These are phyloP conservation scores for Pagetopsis macropterus DNA, from an alignment of 2,797 vertebrate genomes.

Conservation along the genomic window DNA sequence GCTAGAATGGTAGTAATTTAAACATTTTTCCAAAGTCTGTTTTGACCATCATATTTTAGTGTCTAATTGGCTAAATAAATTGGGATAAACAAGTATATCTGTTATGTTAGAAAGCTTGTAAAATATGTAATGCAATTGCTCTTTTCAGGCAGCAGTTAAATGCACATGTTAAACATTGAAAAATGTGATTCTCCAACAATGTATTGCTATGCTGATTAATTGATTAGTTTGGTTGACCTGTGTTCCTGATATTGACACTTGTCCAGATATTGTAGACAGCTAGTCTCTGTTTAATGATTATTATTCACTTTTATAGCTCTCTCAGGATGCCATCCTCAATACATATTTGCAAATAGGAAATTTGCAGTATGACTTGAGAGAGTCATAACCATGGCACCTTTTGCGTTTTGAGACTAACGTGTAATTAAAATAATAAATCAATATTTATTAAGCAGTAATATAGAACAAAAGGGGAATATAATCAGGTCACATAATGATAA, in stretches of 20 bases:
- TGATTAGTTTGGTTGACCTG: slow-evolving; percentile 29
- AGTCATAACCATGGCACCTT: slow-evolving; percentile 77
- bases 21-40: background rate
- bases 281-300: slow-evolving; percentile 80
- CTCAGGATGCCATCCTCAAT: slow-evolving; percentile 77
- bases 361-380: slow-evolving; percentile 78
- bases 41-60: background rate
- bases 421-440: slow-evolving; percentile 85
- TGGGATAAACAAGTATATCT: background rate
- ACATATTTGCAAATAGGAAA: slow-evolving; percentile 85
- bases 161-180: background rate
- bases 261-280: slow-evolving; percentile 71
- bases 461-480: slow-evolving; percentile 66
- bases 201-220: slow-evolving; percentile 18
- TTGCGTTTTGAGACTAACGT: slow-evolving; percentile 83
- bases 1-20: background rate
- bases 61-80: background rate
- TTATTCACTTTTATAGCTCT: slow-evolving; percentile 79
- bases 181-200: background rate
- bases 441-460: slow-evolving; percentile 81
- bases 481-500: slow-evolving; percentile 61
- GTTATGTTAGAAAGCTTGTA: background rate
- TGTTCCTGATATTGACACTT: slow-evolving; percentile 75
- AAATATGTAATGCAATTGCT: background rate
- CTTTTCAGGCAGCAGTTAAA: slow-evolving; percentile 2